Base-by-base conservation (phyloP, 2,888 invertebrate species). In the Pseudoips prasinana region DNA sequence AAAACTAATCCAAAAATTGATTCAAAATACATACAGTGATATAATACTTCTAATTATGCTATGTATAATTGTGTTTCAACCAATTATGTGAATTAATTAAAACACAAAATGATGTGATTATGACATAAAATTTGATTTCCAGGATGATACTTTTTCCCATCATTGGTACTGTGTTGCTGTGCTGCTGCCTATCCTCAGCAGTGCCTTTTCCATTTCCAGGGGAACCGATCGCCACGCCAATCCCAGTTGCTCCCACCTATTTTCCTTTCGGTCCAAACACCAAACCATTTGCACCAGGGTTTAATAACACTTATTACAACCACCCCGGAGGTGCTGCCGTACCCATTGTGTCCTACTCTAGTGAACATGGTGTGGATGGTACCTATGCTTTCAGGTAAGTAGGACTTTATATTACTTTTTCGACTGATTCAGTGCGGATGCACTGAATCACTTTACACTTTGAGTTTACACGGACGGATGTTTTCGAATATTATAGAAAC, bases 291-390 rank as follows among this genome's bases (percentile, higher is more conserved):
- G 56, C 48, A 2, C 63, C 66, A 1, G 59, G 70, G 3, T 64
- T 68, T 20, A 73, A 68, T 25, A 77, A 73, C 41, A 75, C 69
- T 4, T 81, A 77, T 45, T 75, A 78, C 38, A 58, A 60, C 32
- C 55, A 66, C 2, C 39, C 34, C 6, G 49, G 39, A 4, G 73
- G 69, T 9, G 69, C 82, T 0, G 69, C 76, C 10, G 79, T 90
- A 17, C 91, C 91, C 1, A 91, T 91, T 22, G 39, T 91, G 19
- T 78, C 87, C 2, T 90, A 90, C 54, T 80, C 83, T 0, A 90
- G 85, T 47, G 90, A 90, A 38, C 80, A 91, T 28, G 89, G 85
- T 44, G 81, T 86, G n/a, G 92, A 92, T 64, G 92, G 92, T 41
- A 90, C 90, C 9, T 92, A 92, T 71, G 82, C 90, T 52, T 91